These are phyloP conservation scores for Aldabrachelys gigantea DNA, from an alignment of 2,113 vertebrate genomes.

Conservation along the genomic window DNA sequence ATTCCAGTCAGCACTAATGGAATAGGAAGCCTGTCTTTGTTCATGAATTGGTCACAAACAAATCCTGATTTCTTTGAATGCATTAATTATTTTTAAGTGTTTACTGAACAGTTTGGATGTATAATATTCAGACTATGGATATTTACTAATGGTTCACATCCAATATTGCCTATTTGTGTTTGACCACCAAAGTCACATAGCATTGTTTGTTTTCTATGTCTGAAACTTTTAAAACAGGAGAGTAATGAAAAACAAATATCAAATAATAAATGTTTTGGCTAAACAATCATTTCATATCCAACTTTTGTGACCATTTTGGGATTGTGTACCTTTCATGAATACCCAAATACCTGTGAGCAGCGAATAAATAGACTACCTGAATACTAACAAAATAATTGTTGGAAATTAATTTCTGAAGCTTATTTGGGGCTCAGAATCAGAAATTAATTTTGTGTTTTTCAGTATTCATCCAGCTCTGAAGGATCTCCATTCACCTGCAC, in stretches of 20 bases:
- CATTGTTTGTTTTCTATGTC: neutral
- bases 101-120: neutral
- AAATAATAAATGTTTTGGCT: neutral
- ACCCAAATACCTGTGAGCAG: neutral
- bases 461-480: neutral
- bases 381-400: neutral
- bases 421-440: neutral
- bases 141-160: accelerated
- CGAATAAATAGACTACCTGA: neutral
- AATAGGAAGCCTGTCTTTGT: neutral
- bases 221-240: neutral
- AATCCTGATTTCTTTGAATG: neutral
- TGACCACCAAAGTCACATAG: neutral
- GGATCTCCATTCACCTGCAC: neutral
- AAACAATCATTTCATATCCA: neutral
- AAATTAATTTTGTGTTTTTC: neutral
- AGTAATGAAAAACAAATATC: neutral
- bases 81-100: neutral
- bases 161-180: neutral
- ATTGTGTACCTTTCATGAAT: neutral
- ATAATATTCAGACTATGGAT: neutral
- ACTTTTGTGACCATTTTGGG: neutral
- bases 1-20: neutral
- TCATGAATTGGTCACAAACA: neutral
- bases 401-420: neutral